Evolutionary conservation across 1,140 invertebrate species (phyloP), one percentile per base, ranked within the genome.

Genomic region (Ooceraea biroi): DNA sequence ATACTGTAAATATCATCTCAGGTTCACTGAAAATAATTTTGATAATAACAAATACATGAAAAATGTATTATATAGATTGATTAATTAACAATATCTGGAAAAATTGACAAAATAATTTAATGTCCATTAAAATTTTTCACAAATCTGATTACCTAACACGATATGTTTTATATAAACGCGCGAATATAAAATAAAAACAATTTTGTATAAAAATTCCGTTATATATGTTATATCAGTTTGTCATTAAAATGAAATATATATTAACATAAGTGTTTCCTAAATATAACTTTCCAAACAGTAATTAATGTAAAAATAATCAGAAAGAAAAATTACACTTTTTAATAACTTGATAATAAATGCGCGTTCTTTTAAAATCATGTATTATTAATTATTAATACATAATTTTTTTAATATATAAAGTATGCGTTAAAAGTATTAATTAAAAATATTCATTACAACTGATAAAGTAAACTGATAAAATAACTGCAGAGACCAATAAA

Each of bases 111-210:
- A 52, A 4, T n/a, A 11, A 71, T 71, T 19, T 19, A 12, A 61
- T n/a, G 25, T 48, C 73, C 50, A 52, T n/a, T 22, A 52, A 60
- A 71, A 58, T 74, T 66, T 14, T 58, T 11, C 30, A 3, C 12
- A 48, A 11, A 80, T 58, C 12, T 22, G 7, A 57, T 65, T 19
- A 55, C n/a, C 72, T 25, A 25, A 50, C 19, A 5, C 2, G 41
- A 63, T 72, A 66, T 36, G 57, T 71, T 36, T 65, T 46, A 55
- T 74, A 41, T 69, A 66, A 78, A 44, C 65, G 50, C 52, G n/a
- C n/a, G n/a, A 50, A 30, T 44, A 69, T 72, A 65, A 30, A 22
- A 7, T 17, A 72, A 25, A 22, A 25, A 41, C 4, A 71, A 22
- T 25, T 50, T 19, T 55, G 3, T n/a, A 36, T 2, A 36, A 36